Percentiles rank a stretch among this genome's conserved stretches.
phyloP scores from a whole-genome alignment of 2,797 vertebrate genomes.

The Sylvilagus floridanus region DNA sequence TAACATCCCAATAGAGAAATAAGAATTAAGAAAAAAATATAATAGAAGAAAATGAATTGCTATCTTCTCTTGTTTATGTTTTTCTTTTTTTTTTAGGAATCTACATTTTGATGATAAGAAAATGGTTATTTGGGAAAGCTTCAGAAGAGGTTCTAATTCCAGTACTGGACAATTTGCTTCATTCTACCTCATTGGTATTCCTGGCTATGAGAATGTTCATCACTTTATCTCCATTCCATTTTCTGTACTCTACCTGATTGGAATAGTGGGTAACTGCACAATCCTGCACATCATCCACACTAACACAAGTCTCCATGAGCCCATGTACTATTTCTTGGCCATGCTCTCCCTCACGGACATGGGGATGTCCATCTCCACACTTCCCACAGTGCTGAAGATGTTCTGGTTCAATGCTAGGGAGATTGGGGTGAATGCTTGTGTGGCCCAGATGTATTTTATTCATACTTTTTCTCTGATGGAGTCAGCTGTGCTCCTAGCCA shows the following conservation, averaged over 20 bases:
- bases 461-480: slow-evolving; percentile 82
- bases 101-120: not conserved
- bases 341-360: slow-evolving; percentile 90
- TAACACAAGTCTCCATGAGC: slow-evolving; percentile 88
- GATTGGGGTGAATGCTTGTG: not conserved
- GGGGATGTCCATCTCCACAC: slow-evolving; percentile 85
- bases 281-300: not conserved
- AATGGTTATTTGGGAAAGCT: not conserved
- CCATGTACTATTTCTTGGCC: slow-evolving; percentile 91
- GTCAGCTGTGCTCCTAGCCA: slow-evolving; percentile 78
- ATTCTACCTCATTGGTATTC: slow-evolving; percentile 34
- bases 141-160: not conserved
- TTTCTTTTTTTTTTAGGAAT: not conserved
- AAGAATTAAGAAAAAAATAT: not conserved
- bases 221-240: slow-evolving; percentile 5
- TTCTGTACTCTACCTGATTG: not conserved
- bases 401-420: slow-evolving; percentile 28
- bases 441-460: slow-evolving; percentile 45
- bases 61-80: not conserved
- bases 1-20: not conserved
- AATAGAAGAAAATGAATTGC: not conserved
- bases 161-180: not conserved
- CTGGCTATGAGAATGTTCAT: not conserved
- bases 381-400: not conserved
- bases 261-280: not conserved